phyloP scores from a whole-genome alignment of 2,113 vertebrate genomes.

The Parus major region DNA sequence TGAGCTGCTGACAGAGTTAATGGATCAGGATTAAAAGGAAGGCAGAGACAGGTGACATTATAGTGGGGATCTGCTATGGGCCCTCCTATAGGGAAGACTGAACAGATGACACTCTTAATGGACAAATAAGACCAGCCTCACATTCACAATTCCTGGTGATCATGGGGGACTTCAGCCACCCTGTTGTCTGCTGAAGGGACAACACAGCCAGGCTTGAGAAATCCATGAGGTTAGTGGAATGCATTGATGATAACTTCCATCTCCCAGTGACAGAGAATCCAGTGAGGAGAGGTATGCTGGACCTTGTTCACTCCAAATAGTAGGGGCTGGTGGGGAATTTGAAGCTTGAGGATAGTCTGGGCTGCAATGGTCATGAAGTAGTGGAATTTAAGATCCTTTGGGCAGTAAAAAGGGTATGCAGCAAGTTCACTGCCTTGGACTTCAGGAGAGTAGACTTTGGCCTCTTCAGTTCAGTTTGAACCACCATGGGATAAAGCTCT shows the following conservation, averaged over 20 bases:
- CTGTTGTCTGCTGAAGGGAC: not conserved
- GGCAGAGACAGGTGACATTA: not conserved
- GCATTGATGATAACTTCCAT: not conserved
- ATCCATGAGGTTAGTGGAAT: not conserved
- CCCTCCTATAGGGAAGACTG: not conserved
- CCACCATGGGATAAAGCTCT: not conserved
- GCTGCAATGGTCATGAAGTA: not conserved
- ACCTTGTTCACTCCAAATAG: not conserved
- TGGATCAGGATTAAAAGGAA: not conserved
- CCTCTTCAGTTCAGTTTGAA: not conserved
- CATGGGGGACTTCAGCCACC: not conserved
- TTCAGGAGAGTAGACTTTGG: not conserved
- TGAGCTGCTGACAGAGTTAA: not conserved
- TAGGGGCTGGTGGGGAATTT: not conserved
- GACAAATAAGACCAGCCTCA: not conserved
- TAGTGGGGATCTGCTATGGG: not conserved
- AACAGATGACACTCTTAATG: not conserved
- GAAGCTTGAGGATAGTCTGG: not conserved
- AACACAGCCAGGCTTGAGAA: not conserved
- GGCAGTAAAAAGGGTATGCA: not conserved
- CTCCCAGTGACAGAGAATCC: not conserved
- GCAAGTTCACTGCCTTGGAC: not conserved
- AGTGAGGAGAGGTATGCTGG: not conserved
- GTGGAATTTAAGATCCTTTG: not conserved
- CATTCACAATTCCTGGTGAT: not conserved